A percentile compares a stretch with the other conserved stretches of the same genome.
These are phyloP conservation scores for Pycnonotus jocosus DNA, from an alignment of 2,113 vertebrate genomes.

Conservation along the genomic window DNA sequence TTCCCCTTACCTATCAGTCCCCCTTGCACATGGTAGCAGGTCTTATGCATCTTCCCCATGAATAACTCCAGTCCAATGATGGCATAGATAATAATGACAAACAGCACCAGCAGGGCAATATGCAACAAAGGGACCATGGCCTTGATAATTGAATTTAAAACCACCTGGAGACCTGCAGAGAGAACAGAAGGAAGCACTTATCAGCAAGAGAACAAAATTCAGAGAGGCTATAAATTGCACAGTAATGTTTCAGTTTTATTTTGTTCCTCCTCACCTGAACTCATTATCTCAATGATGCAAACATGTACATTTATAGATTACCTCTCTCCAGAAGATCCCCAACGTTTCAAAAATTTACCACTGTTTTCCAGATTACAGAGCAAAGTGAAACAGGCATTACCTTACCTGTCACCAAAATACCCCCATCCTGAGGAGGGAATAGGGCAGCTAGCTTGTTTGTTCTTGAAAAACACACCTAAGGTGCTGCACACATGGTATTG, in stretches of 20 bases:
- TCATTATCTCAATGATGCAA: not conserved
- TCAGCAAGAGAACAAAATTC: not conserved
- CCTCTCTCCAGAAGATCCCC: not conserved
- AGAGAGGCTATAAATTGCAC: not conserved
- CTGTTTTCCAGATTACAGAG: not conserved
- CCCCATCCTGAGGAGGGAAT: not conserved
- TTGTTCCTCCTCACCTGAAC: not conserved
- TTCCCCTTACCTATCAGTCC: slow-evolving; percentile 74
- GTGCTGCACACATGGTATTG: not conserved
- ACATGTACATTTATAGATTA: not conserved
- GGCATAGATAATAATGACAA: slow-evolving; percentile 98
- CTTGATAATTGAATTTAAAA: slow-evolving; percentile 99
- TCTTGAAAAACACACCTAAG: not conserved
- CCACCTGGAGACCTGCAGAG: slow-evolving; percentile 93
- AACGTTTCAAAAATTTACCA: not conserved
- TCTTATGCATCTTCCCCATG: slow-evolving; percentile 99
- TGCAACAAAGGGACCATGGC: slow-evolving; percentile 99
- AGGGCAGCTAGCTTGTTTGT: not conserved
- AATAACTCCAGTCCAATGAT: slow-evolving; percentile 98
- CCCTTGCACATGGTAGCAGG: slow-evolving; percentile 79
- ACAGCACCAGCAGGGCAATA: slow-evolving; percentile 95
- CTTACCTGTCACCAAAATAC: not conserved
- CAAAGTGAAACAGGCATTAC: not conserved
- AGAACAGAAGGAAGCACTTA: slow-evolving; percentile 19
- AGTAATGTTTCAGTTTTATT: not conserved